A percentile compares a stretch with the other conserved stretches of the same genome.
Evolutionary conservation across 2,113 vertebrate genomes (phyloP).

Genomic region (Raja brachyura): DNA sequence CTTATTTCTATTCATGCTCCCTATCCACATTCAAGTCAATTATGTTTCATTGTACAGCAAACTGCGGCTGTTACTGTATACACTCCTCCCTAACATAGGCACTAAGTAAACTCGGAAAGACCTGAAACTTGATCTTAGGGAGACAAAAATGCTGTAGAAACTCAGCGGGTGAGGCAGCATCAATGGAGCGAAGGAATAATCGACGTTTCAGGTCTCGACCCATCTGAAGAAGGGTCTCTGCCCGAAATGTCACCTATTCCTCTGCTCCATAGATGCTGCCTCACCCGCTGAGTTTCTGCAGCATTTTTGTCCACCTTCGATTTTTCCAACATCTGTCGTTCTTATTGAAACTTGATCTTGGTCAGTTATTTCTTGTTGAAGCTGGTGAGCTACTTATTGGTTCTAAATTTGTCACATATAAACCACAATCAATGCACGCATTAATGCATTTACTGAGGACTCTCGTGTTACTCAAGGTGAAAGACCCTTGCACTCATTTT

Average conservation of each 20-base stretch:
- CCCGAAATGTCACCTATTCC: too few species aligned
- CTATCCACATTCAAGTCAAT: not conserved
- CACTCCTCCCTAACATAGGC: not conserved
- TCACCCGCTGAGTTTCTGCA: too few species aligned
- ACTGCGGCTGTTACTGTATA: not conserved
- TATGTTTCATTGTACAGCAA: not conserved
- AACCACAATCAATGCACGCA: not conserved
- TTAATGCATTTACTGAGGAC: not conserved
- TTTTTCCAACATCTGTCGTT: too few species aligned
- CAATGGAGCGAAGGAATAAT: too few species aligned
- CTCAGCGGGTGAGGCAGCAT: too few species aligned
- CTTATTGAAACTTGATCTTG: not conserved
- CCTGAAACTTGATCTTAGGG: not conserved
- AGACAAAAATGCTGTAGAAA: too few species aligned
- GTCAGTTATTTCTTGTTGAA: not conserved
- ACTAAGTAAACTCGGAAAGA: not conserved
- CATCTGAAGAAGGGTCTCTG: too few species aligned
- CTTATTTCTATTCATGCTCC: not conserved
- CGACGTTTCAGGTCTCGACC: too few species aligned
- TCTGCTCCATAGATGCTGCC: too few species aligned
- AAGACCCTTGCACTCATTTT: not conserved
- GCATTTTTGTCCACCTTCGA: too few species aligned
- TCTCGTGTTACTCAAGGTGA: not conserved
- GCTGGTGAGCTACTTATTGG: not conserved
- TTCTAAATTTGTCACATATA: too few species aligned